Evolutionary conservation across 2,113 vertebrate species (phyloP), one percentile per base, ranked within the genome.

Genomic region (Alectura lathami): DNA sequence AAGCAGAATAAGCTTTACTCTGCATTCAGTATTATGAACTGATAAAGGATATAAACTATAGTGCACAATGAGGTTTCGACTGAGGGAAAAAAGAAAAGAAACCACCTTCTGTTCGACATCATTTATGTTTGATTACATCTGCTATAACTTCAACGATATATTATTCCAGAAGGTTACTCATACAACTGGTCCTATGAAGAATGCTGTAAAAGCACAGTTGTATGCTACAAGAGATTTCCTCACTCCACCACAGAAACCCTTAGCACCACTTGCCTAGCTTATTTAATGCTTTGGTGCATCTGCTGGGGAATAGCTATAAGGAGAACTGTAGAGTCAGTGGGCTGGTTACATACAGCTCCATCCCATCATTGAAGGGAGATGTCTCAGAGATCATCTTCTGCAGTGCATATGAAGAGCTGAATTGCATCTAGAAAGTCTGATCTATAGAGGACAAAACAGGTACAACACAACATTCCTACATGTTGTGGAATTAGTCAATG

Each of bases 21-120:
- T 27, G 69, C 62, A 57, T 93, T 92, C 82, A 77, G 38, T 88
- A 75, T 84, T 88, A 60, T 88, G 73, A 94, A 93, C 93, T 68
- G 32, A 62, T 69, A 93, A 94, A 67, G 32, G 70, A 32, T 20
- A 66, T 69, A 86, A 64, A 77, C 68, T 69, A 64, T 30, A 80
- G 42, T 72, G 48, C 48, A 45, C 30, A 79, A 73, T 53, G 34
- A 62, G 92, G 40, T 69, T 15, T 66, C 36, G 59, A 67, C 53
- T 70, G 90, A 87, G 34, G 74, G 56, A 17, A n/a, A 66, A 53
- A 26, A 45, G 45, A 36, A 78, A 62, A 87, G 70, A 79, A 34
- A 38, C 82, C 91, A 60, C 38, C 38, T 81, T 64, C 47, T 63
- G 78, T 86, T 92, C 45, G 70, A 43, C 62, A 69, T 54, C 38